Conservation (phyloP, 2,797 vertebrate genomes). For the Chelmon rostratus region DNA sequence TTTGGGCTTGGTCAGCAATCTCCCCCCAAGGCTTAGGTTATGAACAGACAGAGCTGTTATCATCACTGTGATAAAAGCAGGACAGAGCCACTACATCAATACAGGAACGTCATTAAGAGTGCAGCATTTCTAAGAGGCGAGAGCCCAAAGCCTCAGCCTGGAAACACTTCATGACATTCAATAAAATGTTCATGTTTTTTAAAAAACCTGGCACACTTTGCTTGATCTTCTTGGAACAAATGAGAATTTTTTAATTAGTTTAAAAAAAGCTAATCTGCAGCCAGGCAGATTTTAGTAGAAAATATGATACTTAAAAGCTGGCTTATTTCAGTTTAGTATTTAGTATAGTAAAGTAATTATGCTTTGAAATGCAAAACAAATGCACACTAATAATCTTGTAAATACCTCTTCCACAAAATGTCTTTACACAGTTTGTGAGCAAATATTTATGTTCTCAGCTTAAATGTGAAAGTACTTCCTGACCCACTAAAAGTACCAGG, state of each 20-base stretch:
- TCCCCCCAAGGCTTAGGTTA: conserved; percentile 74
- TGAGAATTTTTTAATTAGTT: neutral
- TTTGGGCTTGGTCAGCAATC: conserved; percentile 75
- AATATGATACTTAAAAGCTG: neutral
- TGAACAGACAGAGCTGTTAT: conserved; percentile 78
- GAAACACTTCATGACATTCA: conserved; percentile 32
- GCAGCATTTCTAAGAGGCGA: conserved; percentile 37
- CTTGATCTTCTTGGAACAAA: conserved; percentile 4
- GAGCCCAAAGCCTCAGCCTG: conserved; percentile 8
- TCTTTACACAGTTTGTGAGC: neutral
- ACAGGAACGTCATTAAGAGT: conserved; percentile 56
- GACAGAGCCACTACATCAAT: conserved; percentile 70
- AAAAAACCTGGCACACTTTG: neutral
- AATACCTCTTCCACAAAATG: neutral
- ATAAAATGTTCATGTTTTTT: conserved; percentile 21
- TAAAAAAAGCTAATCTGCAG: neutral
- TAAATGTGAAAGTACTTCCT: neutral
- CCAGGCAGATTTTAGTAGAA: neutral
- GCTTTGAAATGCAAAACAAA: conserved; percentile 7
- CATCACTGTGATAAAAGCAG: conserved; percentile 68
- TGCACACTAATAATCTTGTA: neutral
- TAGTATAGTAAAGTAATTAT: neutral
- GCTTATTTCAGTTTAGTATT: neutral
- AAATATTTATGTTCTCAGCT: neutral
- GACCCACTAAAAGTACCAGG: conserved; percentile 14